Conservation (phyloP, 1,140 invertebrate genomes). For the Tyrophagus putrescentiae region DNA sequence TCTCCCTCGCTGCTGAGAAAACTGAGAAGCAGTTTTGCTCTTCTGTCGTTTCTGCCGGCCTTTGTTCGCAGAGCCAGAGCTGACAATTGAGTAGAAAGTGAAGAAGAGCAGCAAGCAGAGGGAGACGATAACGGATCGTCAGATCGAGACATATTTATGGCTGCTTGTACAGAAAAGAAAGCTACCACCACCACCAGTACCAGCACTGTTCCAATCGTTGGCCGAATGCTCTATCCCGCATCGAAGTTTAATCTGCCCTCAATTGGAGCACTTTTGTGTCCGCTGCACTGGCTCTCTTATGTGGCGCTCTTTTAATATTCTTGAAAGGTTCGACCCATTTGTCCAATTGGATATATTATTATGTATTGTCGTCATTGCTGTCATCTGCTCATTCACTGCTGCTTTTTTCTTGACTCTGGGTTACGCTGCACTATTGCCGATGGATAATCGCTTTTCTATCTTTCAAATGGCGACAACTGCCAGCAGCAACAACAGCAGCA, state of each 20-base stretch:
- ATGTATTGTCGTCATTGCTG: too few relatives aligned
- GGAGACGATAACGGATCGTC: too few relatives aligned
- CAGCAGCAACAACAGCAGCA: too few relatives aligned
- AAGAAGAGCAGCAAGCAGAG: too few relatives aligned
- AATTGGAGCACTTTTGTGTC: too few relatives aligned
- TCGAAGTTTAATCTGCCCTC: conserved; percentile 9
- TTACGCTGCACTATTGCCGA: too few relatives aligned
- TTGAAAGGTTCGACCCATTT: conserved; percentile 14
- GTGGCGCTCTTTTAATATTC: conserved; percentile 1
- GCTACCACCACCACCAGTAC: too few relatives aligned
- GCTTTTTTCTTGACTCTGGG: background rate
- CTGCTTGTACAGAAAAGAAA: too few relatives aligned
- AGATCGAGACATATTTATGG: conserved; percentile 11
- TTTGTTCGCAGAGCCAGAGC: background rate
- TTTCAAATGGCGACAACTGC: too few relatives aligned
- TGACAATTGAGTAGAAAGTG: too few relatives aligned
- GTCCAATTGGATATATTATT: conserved; percentile 10
- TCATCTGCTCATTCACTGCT: background rate
- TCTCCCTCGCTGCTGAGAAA: too few relatives aligned
- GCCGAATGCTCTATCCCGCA: background rate
- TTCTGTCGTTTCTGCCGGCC: background rate
- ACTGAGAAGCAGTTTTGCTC: background rate
- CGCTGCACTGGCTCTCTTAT: too few relatives aligned
- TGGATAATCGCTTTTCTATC: conserved; percentile 10
- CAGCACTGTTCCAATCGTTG: background rate